Evolutionary conservation across 2,113 vertebrate species (phyloP).

Genomic region (Ciconia boyciana): DNA sequence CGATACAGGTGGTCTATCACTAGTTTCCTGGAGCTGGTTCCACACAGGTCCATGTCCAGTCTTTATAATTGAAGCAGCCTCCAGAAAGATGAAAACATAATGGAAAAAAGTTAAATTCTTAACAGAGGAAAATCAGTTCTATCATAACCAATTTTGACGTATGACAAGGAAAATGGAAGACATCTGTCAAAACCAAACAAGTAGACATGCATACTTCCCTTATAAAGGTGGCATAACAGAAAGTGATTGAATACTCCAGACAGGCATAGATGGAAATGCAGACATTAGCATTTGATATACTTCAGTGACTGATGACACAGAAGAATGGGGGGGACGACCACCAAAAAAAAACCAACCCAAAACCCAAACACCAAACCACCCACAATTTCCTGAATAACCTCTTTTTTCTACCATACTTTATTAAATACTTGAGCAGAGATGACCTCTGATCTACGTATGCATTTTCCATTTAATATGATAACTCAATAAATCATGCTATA

Average conservation of each 20-base stretch:
- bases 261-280: neutral
- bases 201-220: neutral
- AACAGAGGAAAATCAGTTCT: neutral
- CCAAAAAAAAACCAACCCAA: neutral
- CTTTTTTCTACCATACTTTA: neutral
- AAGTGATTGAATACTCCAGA: neutral
- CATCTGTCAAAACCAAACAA: neutral
- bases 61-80: neutral
- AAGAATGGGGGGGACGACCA: neutral
- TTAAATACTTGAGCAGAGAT: neutral
- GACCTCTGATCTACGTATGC: neutral
- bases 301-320: neutral
- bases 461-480: neutral
- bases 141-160: neutral
- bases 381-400: neutral
- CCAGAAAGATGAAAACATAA: neutral
- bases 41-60: neutral
- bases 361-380: neutral
- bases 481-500: neutral
- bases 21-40: neutral
- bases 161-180: conserved; percentile 17
- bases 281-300: neutral
- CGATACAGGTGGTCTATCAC: neutral
- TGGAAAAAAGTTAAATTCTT: neutral
- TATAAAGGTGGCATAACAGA: neutral